These are phyloP conservation scores for Anolis sagrei DNA, from an alignment of 2,113 vertebrate genomes.

Conservation along the genomic window DNA sequence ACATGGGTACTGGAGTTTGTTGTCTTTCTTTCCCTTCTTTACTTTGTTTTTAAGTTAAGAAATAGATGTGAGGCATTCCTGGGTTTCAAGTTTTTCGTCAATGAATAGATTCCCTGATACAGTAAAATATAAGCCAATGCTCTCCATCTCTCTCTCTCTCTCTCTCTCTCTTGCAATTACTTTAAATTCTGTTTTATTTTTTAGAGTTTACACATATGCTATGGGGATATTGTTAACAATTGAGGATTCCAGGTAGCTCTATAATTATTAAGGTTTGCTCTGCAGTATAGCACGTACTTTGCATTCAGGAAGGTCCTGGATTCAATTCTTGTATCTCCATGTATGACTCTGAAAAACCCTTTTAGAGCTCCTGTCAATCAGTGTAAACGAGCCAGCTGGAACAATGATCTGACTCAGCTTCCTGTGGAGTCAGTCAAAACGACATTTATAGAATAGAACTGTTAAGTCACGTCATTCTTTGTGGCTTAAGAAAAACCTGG, in stretches of 20 bases:
- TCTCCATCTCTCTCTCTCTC: background rate
- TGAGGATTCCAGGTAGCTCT: slow-evolving; percentile 27
- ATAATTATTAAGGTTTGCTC: slow-evolving; percentile 30
- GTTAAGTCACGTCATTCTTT: background rate
- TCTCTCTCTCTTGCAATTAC: slow-evolving; percentile 33
- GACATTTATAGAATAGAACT: background rate
- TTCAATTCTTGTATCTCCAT: background rate
- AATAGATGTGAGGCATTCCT: background rate
- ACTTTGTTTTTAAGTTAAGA: background rate
- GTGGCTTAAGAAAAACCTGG: background rate
- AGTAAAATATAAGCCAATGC: slow-evolving; percentile 41
- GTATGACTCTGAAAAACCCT: background rate
- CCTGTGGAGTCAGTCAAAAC: background rate
- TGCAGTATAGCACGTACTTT: background rate
- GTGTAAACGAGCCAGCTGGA: background rate
- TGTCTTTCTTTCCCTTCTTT: background rate
- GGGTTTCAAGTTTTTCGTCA: slow-evolving; percentile 6
- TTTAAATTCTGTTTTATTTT: slow-evolving; percentile 42
- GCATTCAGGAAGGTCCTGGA: background rate
- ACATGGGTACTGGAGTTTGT: background rate
- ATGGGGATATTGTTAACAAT: slow-evolving; percentile 37
- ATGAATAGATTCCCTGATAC: slow-evolving; percentile 43
- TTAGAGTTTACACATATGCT: slow-evolving; percentile 30
- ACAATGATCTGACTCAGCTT: background rate
- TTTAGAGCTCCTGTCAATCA: background rate